A percentile compares a stretch with the other conserved stretches of the same genome.
These are phyloP conservation scores for Chrysocyon brachyurus DNA, from an alignment of 2,797 vertebrate genomes.

Conservation along the genomic window DNA sequence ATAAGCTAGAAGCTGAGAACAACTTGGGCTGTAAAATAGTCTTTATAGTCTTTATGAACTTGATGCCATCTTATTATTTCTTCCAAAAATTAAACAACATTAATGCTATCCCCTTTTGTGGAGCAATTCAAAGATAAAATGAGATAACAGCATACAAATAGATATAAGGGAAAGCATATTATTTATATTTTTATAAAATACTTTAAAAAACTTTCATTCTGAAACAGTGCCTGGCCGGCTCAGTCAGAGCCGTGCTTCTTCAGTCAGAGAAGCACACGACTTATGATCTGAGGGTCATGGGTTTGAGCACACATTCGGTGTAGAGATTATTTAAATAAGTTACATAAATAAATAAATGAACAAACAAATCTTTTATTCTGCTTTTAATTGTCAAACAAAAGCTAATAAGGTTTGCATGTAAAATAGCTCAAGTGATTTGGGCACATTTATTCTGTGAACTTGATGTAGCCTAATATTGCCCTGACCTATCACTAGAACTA, in stretches of 20 bases:
- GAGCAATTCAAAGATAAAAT: constrained; percentile 13
- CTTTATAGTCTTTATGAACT: neutral
- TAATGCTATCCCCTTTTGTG: neutral
- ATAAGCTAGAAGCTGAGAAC: neutral
- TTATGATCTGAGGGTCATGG: neutral
- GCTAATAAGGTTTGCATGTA: neutral
- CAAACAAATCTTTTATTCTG: neutral
- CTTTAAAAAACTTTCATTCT: neutral
- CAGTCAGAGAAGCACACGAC: neutral
- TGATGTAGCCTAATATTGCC: neutral
- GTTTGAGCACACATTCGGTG: neutral
- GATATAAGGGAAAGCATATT: neutral
- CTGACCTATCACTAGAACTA: neutral
- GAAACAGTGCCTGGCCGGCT: neutral
- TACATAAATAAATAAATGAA: neutral
- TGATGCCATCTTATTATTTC: neutral
- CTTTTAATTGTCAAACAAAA: neutral
- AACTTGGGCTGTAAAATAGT: neutral
- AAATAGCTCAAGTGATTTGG: neutral
- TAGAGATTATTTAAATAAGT: neutral
- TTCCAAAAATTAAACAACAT: neutral
- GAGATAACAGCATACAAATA: neutral
- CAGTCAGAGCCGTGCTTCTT: neutral
- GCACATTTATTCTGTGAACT: constrained; percentile 37
- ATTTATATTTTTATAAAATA: neutral